phyloP scores from a whole-genome alignment of 2,113 vertebrate species.

The Xenopus borealis region DNA sequence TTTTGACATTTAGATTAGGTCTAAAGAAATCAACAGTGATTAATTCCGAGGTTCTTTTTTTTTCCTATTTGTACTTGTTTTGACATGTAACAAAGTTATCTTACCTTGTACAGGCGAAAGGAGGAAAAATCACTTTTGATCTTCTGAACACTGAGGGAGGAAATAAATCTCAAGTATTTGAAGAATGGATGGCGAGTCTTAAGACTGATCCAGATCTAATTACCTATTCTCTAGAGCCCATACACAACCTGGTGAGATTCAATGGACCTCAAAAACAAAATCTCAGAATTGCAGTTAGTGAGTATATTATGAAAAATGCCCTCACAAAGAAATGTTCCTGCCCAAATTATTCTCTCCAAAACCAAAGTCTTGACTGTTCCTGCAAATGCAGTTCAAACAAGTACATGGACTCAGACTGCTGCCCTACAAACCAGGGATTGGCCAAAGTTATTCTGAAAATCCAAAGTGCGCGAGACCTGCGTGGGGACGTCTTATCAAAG shows the following conservation, averaged over 20 bases:
- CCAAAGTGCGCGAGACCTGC: slow-evolving; percentile 51
- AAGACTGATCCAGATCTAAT: slow-evolving; percentile 62
- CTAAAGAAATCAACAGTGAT: no score
- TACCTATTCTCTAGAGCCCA: slow-evolving; percentile 68
- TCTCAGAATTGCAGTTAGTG: slow-evolving; percentile 62
- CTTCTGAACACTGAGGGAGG: neutral
- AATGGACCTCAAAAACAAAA: slow-evolving; percentile 46
- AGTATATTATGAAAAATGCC: slow-evolving; percentile 54
- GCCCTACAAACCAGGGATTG: slow-evolving; percentile 64
- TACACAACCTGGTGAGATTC: slow-evolving; percentile 64
- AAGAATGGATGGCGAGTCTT: slow-evolving; percentile 67
- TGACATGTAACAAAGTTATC: no score
- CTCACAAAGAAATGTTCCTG: slow-evolving; percentile 58
- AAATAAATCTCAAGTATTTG: slow-evolving; percentile 56
- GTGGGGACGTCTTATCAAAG: slow-evolving; percentile 60
- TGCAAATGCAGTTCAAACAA: slow-evolving; percentile 66
- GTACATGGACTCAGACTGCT: slow-evolving; percentile 65
- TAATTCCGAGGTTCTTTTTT: no score
- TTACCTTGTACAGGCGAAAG: slow-evolving; percentile 28
- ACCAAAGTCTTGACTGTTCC: slow-evolving; percentile 59
- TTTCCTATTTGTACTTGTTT: no score
- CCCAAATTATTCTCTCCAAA: slow-evolving; percentile 51
- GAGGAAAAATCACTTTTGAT: slow-evolving; percentile 46
- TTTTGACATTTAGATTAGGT: no score
- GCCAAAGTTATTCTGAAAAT: slow-evolving; percentile 64